A percentile compares a stretch with the other conserved stretches of the same genome.
Evolutionary conservation across 2,888 invertebrate species (phyloP).

Genomic region (Lamellibrachia columna): DNA sequence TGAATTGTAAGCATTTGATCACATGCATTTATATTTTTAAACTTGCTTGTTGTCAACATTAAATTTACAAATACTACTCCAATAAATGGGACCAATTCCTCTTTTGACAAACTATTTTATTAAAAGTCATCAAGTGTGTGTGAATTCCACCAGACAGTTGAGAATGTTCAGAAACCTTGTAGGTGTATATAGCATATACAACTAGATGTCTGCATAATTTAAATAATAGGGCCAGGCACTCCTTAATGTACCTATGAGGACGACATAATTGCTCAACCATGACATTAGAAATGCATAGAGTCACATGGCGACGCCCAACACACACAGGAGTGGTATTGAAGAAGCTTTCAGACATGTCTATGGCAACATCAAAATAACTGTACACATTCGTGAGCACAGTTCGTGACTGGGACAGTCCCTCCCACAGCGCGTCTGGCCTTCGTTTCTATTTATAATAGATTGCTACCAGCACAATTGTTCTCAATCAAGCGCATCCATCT

Average conservation of each 20-base stretch:
- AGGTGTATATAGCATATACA: too few species aligned
- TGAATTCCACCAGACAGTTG: too few species aligned
- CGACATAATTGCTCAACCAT: background rate
- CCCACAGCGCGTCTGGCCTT: background rate
- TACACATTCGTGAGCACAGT: background rate
- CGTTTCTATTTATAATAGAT: background rate
- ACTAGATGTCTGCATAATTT: background rate
- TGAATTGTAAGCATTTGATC: background rate
- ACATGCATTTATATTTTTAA: background rate
- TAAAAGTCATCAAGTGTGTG: too few species aligned
- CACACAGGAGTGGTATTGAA: background rate
- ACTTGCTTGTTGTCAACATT: too few species aligned
- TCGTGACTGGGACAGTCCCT: background rate
- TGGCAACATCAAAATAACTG: constrained; percentile 12
- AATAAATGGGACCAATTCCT: too few species aligned
- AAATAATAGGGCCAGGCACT: background rate
- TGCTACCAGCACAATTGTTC: constrained; percentile 11
- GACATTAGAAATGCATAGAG: background rate
- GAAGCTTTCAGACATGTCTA: background rate
- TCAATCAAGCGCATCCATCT: background rate
- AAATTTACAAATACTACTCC: too few species aligned
- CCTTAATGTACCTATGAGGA: background rate
- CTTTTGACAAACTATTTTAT: too few species aligned
- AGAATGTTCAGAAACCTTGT: too few species aligned
- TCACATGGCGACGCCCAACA: background rate